Evolutionary conservation across 1,140 invertebrate genomes (phyloP), one percentile per base, ranked within the genome.

Genomic region (Callitettix versicolor): DNA sequence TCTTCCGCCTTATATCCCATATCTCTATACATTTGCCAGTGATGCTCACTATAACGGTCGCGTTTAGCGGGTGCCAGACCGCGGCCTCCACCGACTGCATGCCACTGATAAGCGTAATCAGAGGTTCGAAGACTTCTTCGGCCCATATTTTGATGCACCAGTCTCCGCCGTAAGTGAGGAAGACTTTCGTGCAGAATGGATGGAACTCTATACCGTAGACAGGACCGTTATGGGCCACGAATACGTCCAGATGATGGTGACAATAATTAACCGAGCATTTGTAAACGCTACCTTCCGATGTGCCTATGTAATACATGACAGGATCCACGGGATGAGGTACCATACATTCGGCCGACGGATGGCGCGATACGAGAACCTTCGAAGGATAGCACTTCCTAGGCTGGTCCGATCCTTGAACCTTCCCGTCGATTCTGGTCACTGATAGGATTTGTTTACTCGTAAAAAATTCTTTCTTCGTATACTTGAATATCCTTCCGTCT

Each of bases 71-170:
- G 15, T 76, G 69, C 77, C 77, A 80, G 9, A 68, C 68, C 2
- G 75, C 75, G 57, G 73, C 74, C 17, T 71, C 71, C n/a, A 77
- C 74, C 30, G 50, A 17, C 5, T 15, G 14, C 47, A 60, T 48
- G 5, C 50, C 50, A 33, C 44, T 50, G 12, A 40, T 52, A 14
- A 66, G 51, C 2, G 56, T 61, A 9, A 64, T 53, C 0, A 65
- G 18, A 6, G 65, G 65, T 14, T 62, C 56, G 15, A 43, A 47
- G 1, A 63, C 34, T 15, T 50, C 59, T 34, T 72, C 68, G 54
- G 76, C 69, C 78, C 78, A 80, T 21, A 79, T 73, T 58, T 76
- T 72, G 1, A 79, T 69, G 26, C 68, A 72, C 74, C 76, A 78
- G 64, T 79, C 78, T 14, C 74, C 73, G 53, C 76, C 76, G 60